These are phyloP conservation scores for Pica pica DNA, from an alignment of 2,113 vertebrate species.

Conservation along the genomic window DNA sequence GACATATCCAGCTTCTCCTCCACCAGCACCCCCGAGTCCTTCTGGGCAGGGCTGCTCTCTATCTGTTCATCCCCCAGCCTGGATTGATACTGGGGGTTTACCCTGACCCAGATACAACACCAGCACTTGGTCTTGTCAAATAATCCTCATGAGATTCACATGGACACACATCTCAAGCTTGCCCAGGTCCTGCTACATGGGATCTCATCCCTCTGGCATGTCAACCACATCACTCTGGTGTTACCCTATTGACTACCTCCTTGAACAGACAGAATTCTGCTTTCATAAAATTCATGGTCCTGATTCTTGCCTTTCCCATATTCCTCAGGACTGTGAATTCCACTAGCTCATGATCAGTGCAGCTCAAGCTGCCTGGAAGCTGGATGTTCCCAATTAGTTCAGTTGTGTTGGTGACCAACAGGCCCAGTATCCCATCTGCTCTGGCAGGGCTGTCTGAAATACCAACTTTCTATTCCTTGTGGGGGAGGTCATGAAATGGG, in stretches of 20 bases:
- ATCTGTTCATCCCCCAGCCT: neutral
- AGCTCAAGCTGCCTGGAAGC: neutral
- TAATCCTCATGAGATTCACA: neutral
- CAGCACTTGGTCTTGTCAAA: neutral
- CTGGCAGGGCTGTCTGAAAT: neutral
- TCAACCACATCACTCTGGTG: no score
- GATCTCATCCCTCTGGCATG: neutral
- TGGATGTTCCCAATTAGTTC: neutral
- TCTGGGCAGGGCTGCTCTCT: neutral
- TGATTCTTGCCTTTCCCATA: neutral
- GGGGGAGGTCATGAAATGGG: no score
- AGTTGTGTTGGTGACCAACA: neutral
- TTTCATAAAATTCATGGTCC: neutral
- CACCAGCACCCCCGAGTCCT: rapidly evolving
- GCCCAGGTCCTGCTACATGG: no score
- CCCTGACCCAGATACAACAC: rapidly evolving
- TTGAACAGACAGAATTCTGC: neutral
- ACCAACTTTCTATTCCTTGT: neutral
- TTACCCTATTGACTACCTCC: neutral
- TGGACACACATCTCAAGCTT: neutral
- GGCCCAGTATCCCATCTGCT: neutral
- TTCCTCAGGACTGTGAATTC: neutral
- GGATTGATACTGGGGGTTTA: rapidly evolving
- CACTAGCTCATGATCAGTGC: neutral
- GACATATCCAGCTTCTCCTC: neutral